Base-by-base conservation (phyloP, 2,888 invertebrate genomes). In the Dryobotodes eremita region DNA sequence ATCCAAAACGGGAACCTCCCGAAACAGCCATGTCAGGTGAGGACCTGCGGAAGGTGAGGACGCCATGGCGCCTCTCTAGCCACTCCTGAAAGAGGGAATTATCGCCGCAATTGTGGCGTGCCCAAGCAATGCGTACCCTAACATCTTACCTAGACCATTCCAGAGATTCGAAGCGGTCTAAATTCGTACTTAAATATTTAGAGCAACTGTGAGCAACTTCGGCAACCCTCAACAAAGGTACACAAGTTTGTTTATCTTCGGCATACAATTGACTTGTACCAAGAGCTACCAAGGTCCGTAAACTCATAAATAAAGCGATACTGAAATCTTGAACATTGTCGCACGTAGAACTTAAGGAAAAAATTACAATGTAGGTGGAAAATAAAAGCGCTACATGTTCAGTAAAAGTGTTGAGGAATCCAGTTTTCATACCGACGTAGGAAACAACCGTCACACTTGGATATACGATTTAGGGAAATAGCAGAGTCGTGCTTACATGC, bases 391-490 rank as follows among this genome's bases (percentile, higher is more conserved):
- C 76, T 78, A 83, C 86, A 76, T 79, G 79, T 77, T 77, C 70
- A 77, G 71, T 68, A 71, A 75, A 86, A 85, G 68, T 84, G 76
- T 75, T 73, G 75, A 70, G 64, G 36, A 75, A 81, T 79, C 79
- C 71, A 83, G 74, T 86, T 86, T 83, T 84, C 77, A 79, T 72
- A 81, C 73, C 85, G 83, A 85, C 80, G 86, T 88, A 86, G 76
- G 88, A 89, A 90, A 89, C 89, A 89, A 80, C 80, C 82, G 83
- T 83, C 86, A 86, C 83, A 81, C 83, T 86, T 80, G 82, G 83
- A 86, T 90, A 90, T 90, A 89, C 89, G 88, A 89, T 90, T 89
- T 88, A 86, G 82, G 87, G 86, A 84, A 86, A 90, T 86, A 85
- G 85, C 83, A 82, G 84, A 75, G 62, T 81, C 84, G 85, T 86